Percentiles rank a stretch among this genome's conserved stretches.
phyloP scores from a whole-genome alignment of 2,888 invertebrate genomes.

The Acanthococcus lagerstroemiae region DNA sequence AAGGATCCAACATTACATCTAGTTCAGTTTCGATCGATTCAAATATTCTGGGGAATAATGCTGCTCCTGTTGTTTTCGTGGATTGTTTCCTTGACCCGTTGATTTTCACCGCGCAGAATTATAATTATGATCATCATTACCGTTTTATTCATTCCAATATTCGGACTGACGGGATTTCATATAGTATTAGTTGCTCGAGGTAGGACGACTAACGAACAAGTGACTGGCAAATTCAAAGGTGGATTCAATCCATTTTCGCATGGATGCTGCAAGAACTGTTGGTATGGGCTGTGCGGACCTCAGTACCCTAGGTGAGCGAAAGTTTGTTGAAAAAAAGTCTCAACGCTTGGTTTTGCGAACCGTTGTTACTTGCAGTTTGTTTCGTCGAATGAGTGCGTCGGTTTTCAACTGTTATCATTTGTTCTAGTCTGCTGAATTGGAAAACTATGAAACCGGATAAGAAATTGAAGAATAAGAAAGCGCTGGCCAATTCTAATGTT shows the following conservation, averaged over 20 bases:
- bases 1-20: too few species aligned
- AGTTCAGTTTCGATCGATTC: too few species aligned
- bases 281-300: slow-evolving; percentile 89
- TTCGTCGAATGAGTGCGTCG: too few species aligned
- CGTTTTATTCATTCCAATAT: slow-evolving; percentile 87
- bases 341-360: not conserved
- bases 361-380: not conserved
- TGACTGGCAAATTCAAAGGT: slow-evolving; percentile 97
- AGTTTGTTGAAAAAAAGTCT: not conserved
- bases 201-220: slow-evolving; percentile 98
- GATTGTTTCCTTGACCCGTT: slow-evolving; percentile 14
- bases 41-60: too few species aligned
- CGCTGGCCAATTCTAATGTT: slow-evolving; percentile 14
- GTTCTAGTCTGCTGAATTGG: slow-evolving; percentile 21
- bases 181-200: slow-evolving; percentile 92
- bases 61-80: slow-evolving; percentile 34
- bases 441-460: slow-evolving; percentile 15
- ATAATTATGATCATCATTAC: slow-evolving; percentile 82
- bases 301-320: slow-evolving; percentile 82
- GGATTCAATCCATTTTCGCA: slow-evolving; percentile 97
- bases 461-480: slow-evolving; percentile 8
- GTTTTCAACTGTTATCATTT: too few species aligned
- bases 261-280: slow-evolving; percentile 92
- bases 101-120: slow-evolving; percentile 56
- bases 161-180: slow-evolving; percentile 96